Evolutionary conservation across 1,140 invertebrate genomes (phyloP), one percentile per base, ranked within the genome.

Genomic region (Drosophila tani): DNA sequence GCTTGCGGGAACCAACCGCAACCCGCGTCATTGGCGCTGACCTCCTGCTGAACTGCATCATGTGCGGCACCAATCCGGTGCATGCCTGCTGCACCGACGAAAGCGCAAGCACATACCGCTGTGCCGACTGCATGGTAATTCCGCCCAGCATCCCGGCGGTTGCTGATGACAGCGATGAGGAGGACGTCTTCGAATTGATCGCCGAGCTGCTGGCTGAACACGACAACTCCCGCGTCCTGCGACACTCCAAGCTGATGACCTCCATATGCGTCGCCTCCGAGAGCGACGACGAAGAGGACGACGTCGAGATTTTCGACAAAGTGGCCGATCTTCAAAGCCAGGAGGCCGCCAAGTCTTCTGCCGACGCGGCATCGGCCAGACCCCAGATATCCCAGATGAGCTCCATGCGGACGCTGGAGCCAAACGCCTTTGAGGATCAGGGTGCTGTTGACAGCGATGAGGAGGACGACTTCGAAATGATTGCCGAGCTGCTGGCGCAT

Each of bases 1-100:
- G 12, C 3, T 3, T 12, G 11, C 24, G 5, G 1, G 6, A 29
- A 29, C 6, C 21, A 24, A 14, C 8, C 9, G 8, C 1, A 6
- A 29, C 15, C 1, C 1, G 2, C 2, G 1, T 19, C 3, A 27
- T n/a, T 21, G 5, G 3, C 2, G 3, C 5, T 2, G 12, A 24
- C 21, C 21, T 4, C 2, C 29, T 88, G 14, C 8, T 56, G 1
- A 67, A 77, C 14, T 83, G 76, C 40, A 49, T 5, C 3, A 7
- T 29, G 7, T 86, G 83, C 49, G 83, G 83, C 2, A 73, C 80
- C 2, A 87, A 80, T 64, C 83, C 83, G 0, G 15, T 56, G 32
- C 82, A 86, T 41, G 1, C 1, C 1, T 0, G 21, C 2, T 85
- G 82, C 62, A 71, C 41, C 2, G 0, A 8, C 0, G 2, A 3